Percentiles rank a stretch among this genome's conserved stretches.
Evolutionary conservation across 2,797 vertebrate genomes (phyloP).

Genomic region (Florisuga fusca): DNA sequence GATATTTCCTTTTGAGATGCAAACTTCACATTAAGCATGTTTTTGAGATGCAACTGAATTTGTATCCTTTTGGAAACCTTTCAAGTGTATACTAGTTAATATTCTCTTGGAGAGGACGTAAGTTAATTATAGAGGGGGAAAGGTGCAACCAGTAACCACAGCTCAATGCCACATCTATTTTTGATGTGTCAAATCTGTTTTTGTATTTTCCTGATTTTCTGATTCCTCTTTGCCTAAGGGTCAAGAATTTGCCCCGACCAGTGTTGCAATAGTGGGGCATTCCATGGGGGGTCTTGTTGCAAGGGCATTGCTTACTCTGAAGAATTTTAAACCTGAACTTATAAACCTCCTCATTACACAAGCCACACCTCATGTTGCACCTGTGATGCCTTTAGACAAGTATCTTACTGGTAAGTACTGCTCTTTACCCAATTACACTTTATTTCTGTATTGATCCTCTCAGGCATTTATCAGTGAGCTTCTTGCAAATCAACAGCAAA

Average conservation of each 20-base stretch:
- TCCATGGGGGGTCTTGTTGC: constrained; percentile 99
- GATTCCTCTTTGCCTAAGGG: constrained; percentile 76
- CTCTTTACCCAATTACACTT: not conserved
- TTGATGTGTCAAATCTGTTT: not conserved
- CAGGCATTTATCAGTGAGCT: not conserved
- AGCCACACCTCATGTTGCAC: constrained; percentile 94
- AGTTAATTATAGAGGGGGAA: not conserved
- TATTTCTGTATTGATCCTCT: not conserved
- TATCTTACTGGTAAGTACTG: constrained; percentile 88
- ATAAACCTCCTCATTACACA: constrained; percentile 94
- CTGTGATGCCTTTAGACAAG: constrained; percentile 91
- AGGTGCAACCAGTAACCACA: not conserved
- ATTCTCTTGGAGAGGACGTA: not conserved
- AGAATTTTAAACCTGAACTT: constrained; percentile 89
- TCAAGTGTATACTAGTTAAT: not conserved
- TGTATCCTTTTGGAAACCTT: not conserved
- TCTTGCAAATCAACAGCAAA: not conserved
- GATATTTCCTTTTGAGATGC: not conserved
- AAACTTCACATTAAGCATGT: not conserved
- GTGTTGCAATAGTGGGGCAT: constrained; percentile 93
- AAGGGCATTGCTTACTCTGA: constrained; percentile 91
- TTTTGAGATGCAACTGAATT: not conserved
- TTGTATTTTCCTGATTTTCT: not conserved
- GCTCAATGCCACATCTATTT: not conserved
- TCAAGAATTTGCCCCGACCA: constrained; percentile 83